These are phyloP conservation scores for Oceanodroma tethys DNA, from an alignment of 2,113 vertebrate genomes.

Conservation along the genomic window DNA sequence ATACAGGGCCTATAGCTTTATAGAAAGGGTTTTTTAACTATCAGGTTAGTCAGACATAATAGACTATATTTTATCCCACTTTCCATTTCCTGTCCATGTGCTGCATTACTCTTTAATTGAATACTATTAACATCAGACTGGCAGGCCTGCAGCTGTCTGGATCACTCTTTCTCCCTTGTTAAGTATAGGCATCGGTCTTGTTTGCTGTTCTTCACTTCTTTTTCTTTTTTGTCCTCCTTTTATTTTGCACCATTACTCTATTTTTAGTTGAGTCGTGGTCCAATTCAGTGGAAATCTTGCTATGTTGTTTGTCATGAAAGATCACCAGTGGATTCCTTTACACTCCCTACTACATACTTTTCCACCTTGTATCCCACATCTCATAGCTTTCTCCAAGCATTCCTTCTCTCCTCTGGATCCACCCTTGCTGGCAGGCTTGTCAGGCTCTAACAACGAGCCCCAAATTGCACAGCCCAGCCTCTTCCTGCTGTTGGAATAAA, in stretches of 20 bases:
- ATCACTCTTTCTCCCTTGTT: not conserved
- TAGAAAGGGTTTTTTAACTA: not conserved
- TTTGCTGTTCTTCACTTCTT: not conserved
- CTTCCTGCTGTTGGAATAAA: conserved; percentile 42
- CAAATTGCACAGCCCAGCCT: conserved; percentile 9
- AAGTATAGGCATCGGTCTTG: not conserved
- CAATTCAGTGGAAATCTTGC: not conserved
- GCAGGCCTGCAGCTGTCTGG: not conserved
- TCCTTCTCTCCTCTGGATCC: conserved; percentile 16
- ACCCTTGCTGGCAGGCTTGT: conserved; percentile 29
- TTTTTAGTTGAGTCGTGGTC: not conserved
- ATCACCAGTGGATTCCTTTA: not conserved
- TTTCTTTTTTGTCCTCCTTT: not conserved
- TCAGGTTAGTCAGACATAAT: not conserved
- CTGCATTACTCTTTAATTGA: not conserved
- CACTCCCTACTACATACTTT: not conserved
- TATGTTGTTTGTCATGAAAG: not conserved
- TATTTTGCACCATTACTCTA: not conserved
- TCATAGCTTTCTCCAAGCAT: not conserved
- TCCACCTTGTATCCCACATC: not conserved
- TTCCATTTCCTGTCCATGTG: not conserved
- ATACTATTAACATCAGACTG: not conserved
- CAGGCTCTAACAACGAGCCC: not conserved
- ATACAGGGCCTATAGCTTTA: not conserved
- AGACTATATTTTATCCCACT: not conserved